Evolutionary conservation across 1,140 invertebrate genomes (phyloP), one percentile per base, ranked within the genome.

Genomic region (Ladona fulva): DNA sequence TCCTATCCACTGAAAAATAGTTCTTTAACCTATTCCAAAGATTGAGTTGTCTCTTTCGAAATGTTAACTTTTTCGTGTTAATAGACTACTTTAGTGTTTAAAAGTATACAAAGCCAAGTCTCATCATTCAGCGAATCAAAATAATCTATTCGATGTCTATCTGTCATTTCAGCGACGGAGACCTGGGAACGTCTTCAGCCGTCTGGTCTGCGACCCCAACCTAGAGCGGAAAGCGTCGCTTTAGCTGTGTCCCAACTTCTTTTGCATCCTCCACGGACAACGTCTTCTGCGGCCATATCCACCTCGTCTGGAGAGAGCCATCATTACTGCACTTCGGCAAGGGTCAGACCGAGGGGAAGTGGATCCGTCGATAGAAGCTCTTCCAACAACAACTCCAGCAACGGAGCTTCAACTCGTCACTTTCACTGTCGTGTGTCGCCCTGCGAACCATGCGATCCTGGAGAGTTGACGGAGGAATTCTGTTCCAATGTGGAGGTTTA

Each of bases 171-270:
- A 95, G 93, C 87, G 11, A 91, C 90, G 0, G 92, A 94, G 84
- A 89, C 87, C 0, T 95, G 93, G 93, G 92, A 95, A 81, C 89
- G 90, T 79, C 86, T 95, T 24, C 82, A 86, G n/a, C 89, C 91
- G 5, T 86, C 88, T 24, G 90, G 92, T 8, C 86, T 90, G 12
- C 90, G 90, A 83, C 94, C 94, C 0, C 90, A 91, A 29, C 89
- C 93, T 0, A 88, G 93, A 19, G 90, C 91, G 0, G 90, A 91
- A 80, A 89, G 88, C 80, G 86, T 89, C 25, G 89, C 89, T 24
- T 83, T 91, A 14, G 86, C 88, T 0, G 86, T 91, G 11, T 89
- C 89, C 0, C 89, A 91, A 80, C n/a, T 66, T 5, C n/a, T 66
- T 5, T 12, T 66, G 80, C 86, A 80, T 81, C 85, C 79, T 84